phyloP scores from a whole-genome alignment of 2,888 invertebrate species.

The Deilephila elpenor region DNA sequence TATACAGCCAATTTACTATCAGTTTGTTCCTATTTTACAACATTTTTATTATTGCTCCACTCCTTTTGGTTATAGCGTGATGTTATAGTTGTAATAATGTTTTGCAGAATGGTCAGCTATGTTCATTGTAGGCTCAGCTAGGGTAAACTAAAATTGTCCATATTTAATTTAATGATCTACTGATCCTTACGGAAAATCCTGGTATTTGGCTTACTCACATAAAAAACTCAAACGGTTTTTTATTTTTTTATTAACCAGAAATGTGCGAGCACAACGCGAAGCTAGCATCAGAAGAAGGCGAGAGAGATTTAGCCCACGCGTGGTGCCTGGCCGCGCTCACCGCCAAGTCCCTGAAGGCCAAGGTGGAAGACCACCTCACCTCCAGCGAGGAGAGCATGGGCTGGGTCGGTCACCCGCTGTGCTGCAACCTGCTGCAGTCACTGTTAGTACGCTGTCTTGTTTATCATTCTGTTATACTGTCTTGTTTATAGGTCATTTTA shows the following conservation, averaged over 20 bases:
- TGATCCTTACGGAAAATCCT: too few relatives aligned
- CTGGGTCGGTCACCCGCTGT: conserved; percentile 94
- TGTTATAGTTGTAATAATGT: too few relatives aligned
- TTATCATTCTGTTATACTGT: too few relatives aligned
- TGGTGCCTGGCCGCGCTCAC: conserved; percentile 94
- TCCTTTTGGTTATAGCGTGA: too few relatives aligned
- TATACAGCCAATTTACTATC: too few relatives aligned
- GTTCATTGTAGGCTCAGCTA: too few relatives aligned
- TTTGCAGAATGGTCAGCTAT: too few relatives aligned
- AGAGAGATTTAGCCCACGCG: conserved; percentile 93
- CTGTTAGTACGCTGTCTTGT: conserved; percentile 86
- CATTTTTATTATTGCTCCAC: too few relatives aligned
- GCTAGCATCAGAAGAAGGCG: conserved; percentile 89
- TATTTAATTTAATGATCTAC: neutral
- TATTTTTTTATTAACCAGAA: conserved; percentile 53
- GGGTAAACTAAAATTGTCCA: too few relatives aligned
- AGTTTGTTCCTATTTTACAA: too few relatives aligned
- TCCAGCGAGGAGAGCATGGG: conserved; percentile 88
- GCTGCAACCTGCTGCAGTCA: conserved; percentile 92
- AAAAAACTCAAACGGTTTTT: neutral
- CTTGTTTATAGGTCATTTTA: too few relatives aligned
- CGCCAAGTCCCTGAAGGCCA: conserved; percentile 76
- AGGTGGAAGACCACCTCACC: conserved; percentile 66
- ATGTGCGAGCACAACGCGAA: conserved; percentile 93
- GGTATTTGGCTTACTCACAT: too few relatives aligned